Conservation (phyloP, 2,113 vertebrate genomes). For the Ptyas mucosa region DNA sequence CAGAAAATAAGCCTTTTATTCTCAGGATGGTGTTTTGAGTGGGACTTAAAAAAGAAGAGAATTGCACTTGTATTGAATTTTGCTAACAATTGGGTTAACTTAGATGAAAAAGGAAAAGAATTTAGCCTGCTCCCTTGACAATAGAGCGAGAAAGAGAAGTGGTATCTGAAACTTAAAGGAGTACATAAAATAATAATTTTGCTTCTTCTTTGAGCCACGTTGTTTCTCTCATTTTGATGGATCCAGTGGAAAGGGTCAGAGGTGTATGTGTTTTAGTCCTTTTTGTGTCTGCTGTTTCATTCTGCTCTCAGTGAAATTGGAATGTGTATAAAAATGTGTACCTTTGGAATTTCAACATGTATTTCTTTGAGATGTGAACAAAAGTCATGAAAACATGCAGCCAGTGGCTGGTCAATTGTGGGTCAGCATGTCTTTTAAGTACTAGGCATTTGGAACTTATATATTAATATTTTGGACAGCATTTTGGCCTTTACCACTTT, state of each 20-base stretch:
- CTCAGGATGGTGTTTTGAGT: not conserved
- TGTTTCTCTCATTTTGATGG: not conserved
- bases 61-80: not conserved
- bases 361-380: not conserved
- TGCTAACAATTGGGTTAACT: not conserved
- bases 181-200: not conserved
- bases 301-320: not conserved
- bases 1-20: not conserved
- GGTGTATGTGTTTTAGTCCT: not conserved
- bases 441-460: not conserved
- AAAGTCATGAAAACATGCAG: not conserved
- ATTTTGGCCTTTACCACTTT: not conserved
- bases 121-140: not conserved
- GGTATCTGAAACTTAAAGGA: not conserved
- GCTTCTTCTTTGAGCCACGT: not conserved
- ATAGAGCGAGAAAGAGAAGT: not conserved
- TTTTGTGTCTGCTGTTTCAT: not conserved
- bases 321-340: not conserved
- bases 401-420: not conserved
- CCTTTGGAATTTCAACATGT: not conserved
- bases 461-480: not conserved
- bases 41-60: not conserved
- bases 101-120: not conserved
- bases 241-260: not conserved
- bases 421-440: not conserved